Percentiles rank a stretch among this genome's conserved stretches.
Conservation (phyloP, 2,888 invertebrate species). For the Scaeva pyrastri region DNA sequence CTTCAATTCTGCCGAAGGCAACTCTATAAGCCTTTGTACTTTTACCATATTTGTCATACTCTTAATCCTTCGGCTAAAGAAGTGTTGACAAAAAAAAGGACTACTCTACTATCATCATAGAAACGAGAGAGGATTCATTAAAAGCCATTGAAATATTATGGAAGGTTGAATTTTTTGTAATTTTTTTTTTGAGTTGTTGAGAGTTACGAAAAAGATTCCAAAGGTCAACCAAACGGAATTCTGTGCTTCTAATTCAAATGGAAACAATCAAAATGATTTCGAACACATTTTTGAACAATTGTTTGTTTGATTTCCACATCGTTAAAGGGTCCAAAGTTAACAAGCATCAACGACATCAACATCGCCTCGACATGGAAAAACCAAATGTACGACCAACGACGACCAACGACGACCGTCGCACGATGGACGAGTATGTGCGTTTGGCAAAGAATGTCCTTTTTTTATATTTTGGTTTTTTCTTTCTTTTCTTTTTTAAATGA, state of each 20-base stretch:
- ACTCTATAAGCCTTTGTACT: conserved; percentile 22
- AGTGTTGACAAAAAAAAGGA: conserved; percentile 10
- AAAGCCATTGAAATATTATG: neutral
- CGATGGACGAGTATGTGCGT: no score
- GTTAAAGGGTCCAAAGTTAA: conserved; percentile 20
- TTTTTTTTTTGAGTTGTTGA: neutral
- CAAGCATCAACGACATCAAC: neutral
- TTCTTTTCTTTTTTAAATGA: neutral
- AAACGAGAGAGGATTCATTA: conserved; percentile 10
- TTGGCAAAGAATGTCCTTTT: conserved; percentile 1
- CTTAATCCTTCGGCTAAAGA: conserved; percentile 22
- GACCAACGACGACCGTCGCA: no score
- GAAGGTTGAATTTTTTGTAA: neutral
- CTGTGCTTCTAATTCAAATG: neutral
- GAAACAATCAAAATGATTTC: conserved; percentile 10
- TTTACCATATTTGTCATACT: conserved; percentile 42
- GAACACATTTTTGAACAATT: conserved; percentile 29
- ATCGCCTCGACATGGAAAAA: neutral
- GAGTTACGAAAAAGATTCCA: neutral
- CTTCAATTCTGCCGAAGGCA: conserved; percentile 30
- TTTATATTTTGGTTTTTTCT: no score
- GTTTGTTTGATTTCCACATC: conserved; percentile 42
- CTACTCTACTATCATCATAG: no score
- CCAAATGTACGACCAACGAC: neutral
- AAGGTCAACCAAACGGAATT: conserved; percentile 27